A percentile compares a stretch with the other conserved stretches of the same genome.
Evolutionary conservation across 2,113 vertebrate genomes (phyloP).

Genomic region (Gasterosteus nipponicus): DNA sequence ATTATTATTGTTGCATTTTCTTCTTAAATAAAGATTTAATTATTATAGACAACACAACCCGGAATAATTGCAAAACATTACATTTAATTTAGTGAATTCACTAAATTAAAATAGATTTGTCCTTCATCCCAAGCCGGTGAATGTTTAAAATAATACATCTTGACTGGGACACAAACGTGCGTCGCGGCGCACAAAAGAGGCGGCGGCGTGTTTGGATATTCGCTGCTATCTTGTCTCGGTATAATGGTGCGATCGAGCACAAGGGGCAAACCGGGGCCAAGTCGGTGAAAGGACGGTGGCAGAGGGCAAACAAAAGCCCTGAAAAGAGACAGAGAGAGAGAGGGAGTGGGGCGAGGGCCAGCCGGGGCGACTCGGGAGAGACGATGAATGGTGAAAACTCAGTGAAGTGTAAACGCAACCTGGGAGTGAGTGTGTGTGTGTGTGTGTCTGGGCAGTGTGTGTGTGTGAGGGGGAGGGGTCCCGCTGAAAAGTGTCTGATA

Average conservation of each 20-base stretch:
- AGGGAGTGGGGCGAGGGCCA: too few species aligned
- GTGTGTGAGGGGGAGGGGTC: slow-evolving; percentile 48
- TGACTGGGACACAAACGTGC: background rate
- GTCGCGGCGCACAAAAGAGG: slow-evolving; percentile 59
- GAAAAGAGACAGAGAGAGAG: slow-evolving; percentile 84
- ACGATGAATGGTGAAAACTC: slow-evolving; percentile 93
- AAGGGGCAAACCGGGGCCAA: slow-evolving; percentile 89
- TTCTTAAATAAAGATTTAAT: background rate
- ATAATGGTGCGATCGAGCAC: slow-evolving; percentile 78
- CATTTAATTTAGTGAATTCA: too few species aligned
- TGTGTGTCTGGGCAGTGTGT: slow-evolving; percentile 60
- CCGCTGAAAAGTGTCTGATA: slow-evolving; percentile 47
- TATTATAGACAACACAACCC: background rate
- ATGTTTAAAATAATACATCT: too few species aligned
- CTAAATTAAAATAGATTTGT: slow-evolving; percentile 1
- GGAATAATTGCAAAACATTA: too few species aligned
- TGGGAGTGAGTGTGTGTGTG: slow-evolving; percentile 72
- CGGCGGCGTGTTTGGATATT: slow-evolving; percentile 73
- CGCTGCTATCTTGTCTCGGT: slow-evolving; percentile 72
- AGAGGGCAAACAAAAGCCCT: slow-evolving; percentile 93
- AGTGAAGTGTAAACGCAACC: slow-evolving; percentile 97
- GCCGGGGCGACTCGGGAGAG: too few species aligned
- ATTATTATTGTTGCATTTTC: background rate
- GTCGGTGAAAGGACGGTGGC: slow-evolving; percentile 91
- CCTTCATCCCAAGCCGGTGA: background rate